Conservation (phyloP, 2,888 invertebrate species). For the Phytoseiulus persimilis region DNA sequence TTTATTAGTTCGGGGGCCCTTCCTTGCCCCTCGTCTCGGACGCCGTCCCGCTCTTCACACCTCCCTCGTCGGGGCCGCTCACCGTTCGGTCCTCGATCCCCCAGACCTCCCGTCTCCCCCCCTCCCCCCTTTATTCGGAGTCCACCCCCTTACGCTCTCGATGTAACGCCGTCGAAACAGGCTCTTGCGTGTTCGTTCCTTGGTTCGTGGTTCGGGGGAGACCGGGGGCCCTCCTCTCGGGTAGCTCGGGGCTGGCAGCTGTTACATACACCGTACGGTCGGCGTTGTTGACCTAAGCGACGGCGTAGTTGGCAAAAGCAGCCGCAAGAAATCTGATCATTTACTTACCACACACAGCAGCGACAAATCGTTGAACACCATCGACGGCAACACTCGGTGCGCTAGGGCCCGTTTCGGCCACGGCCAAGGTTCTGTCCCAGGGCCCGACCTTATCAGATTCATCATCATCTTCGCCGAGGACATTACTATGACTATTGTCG, state of each 20-base stretch:
- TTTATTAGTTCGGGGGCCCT: slow-evolving; percentile 31
- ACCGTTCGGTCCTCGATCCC: too few relatives aligned
- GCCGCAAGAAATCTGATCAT: not conserved
- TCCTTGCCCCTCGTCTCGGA: not conserved
- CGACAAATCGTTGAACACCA: not conserved
- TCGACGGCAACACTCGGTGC: not conserved
- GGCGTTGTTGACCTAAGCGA: not conserved
- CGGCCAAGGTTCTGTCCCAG: not conserved
- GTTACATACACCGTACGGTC: not conserved
- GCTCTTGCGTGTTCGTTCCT: not conserved
- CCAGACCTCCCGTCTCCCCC: too few relatives aligned
- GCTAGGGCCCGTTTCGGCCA: too few relatives aligned
- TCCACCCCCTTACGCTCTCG: not conserved
- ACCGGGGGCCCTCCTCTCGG: not conserved
- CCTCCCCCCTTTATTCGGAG: not conserved
- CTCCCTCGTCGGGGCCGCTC: not conserved
- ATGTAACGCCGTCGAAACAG: not conserved
- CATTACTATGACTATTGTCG: not conserved
- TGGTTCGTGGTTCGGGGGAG: not conserved
- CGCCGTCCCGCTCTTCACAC: not conserved
- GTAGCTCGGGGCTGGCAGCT: not conserved
- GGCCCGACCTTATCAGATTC: not conserved
- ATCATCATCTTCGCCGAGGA: not conserved
- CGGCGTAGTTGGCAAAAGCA: not conserved
- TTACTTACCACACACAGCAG: not conserved